Evolutionary conservation across 2,797 vertebrate species (phyloP).

Genomic region (Champsocephalus esox): DNA sequence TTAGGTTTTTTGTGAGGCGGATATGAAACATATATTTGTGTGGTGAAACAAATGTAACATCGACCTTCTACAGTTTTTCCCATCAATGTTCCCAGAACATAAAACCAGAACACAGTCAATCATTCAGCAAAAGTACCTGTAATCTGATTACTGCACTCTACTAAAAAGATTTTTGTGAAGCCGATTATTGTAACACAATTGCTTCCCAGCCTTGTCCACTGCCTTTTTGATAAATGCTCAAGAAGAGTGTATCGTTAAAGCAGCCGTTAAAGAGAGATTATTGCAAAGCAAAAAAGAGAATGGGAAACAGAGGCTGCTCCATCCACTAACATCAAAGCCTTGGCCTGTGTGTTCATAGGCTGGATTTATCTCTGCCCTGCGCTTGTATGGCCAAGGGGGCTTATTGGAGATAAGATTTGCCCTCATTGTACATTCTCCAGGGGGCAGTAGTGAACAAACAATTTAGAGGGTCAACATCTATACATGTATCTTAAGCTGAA

Average conservation of each 20-base stretch:
- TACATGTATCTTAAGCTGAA: constrained; percentile 29
- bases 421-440: constrained; percentile 24
- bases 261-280: constrained; percentile 47
- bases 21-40: no score
- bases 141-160: constrained; percentile 27
- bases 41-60: neutral
- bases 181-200: constrained; percentile 11
- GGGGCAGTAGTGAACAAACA: constrained; percentile 37
- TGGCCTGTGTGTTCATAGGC: constrained; percentile 44
- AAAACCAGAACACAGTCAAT: neutral
- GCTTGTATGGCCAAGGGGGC: constrained; percentile 37
- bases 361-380: constrained; percentile 42
- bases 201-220: constrained; percentile 11
- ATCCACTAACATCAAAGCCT: constrained; percentile 44
- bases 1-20: no score
- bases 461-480: constrained; percentile 32
- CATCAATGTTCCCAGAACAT: neutral
- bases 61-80: neutral
- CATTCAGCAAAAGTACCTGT: neutral
- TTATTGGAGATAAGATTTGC: constrained; percentile 46
- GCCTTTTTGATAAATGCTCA: constrained; percentile 19
- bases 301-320: constrained; percentile 44
- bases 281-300: constrained; percentile 36
- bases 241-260: constrained; percentile 37
- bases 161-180: constrained; percentile 10